Evolutionary conservation across 1,140 invertebrate genomes (phyloP), one percentile per base, ranked within the genome.

Genomic region (Diabrotica virgifera): DNA sequence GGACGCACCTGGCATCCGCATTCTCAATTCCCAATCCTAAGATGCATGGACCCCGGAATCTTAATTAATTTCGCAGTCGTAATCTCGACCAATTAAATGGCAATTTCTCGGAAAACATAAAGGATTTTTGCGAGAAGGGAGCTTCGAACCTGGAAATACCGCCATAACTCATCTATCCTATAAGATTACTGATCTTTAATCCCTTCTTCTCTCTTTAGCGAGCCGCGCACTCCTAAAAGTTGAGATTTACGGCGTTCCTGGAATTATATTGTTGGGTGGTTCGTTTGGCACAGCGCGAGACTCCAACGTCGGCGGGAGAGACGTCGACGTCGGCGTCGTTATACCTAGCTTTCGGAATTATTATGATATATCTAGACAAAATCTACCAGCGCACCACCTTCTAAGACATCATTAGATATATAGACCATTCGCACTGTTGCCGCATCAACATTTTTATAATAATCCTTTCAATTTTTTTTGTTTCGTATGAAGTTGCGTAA

Each of bases 161-260:
- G 80, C 80, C 82, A 85, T 85, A 85, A 85, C 79, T 85, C 84
- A 85, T 85, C 82, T 79, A 80, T 79, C 78, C 83, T 82, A 82
- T 85, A 84, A 87, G 85, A 87, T 87, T 86, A 86, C 85, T 86
- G 85, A 87, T 87, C 85, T 87, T 86, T 87, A 87, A 87, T 87
- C 85, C 85, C 82, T 82, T 82, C 68, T 73, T 72, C 72, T 76
- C 75, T 76, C 75, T 76, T 76, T 77, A 77, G 74, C 74, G 72
- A 72, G 72, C 79, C 76, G 77, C 76, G 78, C 79, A 80, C 82
- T 82, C 81, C 83, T 84, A 84, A 85, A 87, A 86, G 83, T 86
- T 86, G 85, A 87, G 85, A 87, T 87, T 86, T 87, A 87, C 82
- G 84, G 82, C 79, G 77, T 70, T 77, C 77, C 77, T 80, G 83